A percentile compares a stretch with the other conserved stretches of the same genome.
Evolutionary conservation across 2,113 vertebrate species (phyloP).

Genomic region (Ascaphus truei): DNA sequence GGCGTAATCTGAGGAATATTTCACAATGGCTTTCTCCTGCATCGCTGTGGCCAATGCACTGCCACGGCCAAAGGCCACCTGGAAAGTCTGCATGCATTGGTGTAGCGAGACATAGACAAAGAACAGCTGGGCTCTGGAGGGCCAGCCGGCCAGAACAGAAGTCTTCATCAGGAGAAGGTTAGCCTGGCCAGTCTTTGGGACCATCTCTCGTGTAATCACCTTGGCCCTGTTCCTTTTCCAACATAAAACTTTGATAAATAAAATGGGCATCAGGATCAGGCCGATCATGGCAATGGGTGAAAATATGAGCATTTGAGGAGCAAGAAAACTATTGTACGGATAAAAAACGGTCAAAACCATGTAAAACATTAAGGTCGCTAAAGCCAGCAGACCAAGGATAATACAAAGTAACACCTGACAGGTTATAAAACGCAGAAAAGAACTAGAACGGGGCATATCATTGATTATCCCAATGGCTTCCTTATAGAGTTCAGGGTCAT

Average conservation of each 20-base stretch:
- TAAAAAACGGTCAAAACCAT: accelerated
- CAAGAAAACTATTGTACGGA: accelerated
- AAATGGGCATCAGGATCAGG: not conserved
- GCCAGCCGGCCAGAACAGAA: conserved; percentile 48
- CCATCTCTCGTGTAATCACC: conserved; percentile 38
- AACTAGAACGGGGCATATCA: conserved; percentile 24
- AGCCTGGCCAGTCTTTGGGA: conserved; percentile 37
- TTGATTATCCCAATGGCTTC: conserved; percentile 47
- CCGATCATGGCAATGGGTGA: not conserved
- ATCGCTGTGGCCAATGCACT: conserved; percentile 20
- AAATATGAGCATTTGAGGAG: accelerated
- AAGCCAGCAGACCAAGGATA: not conserved
- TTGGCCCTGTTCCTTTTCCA: conserved; percentile 25
- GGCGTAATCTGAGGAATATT: conserved; percentile 49
- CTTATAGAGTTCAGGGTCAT: conserved; percentile 43
- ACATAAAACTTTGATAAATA: not conserved
- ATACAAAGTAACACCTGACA: not conserved
- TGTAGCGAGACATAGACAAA: conserved; percentile 48
- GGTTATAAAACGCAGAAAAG: conserved; percentile 17
- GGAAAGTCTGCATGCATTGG: conserved; percentile 41
- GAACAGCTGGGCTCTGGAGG: conserved; percentile 38
- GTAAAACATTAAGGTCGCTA: accelerated
- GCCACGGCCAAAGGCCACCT: conserved; percentile 30
- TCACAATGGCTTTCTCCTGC: conserved; percentile 43
- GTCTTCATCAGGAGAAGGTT: conserved; percentile 40